These are phyloP conservation scores for Drosophila greeni DNA, from an alignment of 2,888 invertebrate genomes.

Conservation along the genomic window DNA sequence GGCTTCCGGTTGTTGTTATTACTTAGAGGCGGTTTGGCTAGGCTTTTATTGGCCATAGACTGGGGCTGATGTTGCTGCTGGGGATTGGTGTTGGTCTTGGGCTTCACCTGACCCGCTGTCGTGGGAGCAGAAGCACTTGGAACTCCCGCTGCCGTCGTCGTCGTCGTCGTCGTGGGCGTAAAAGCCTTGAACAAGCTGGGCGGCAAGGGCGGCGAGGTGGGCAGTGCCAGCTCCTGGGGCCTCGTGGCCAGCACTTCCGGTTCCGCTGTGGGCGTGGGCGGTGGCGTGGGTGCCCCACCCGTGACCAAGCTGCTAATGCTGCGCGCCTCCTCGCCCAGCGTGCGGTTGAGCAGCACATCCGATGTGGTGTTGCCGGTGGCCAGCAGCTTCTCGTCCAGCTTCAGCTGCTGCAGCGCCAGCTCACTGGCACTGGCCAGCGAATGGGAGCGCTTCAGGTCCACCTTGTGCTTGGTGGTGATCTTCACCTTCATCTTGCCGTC, in stretches of 20 bases:
- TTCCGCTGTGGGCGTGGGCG: conserved; percentile 31
- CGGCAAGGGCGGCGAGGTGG: conserved; percentile 76
- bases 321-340: conserved; percentile 66
- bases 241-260: conserved; percentile 21
- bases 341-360: conserved; percentile 61
- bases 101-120: neutral
- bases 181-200: conserved; percentile 77
- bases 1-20: conserved; percentile 50
- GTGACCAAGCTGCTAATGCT: conserved; percentile 67
- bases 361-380: conserved; percentile 24
- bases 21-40: conserved; percentile 18
- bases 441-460: conserved; percentile 68
- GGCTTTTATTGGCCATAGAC: neutral
- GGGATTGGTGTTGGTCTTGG: conserved; percentile 13
- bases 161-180: conserved; percentile 36
- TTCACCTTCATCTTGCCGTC: conserved; percentile 81
- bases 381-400: conserved; percentile 34
- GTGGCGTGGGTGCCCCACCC: conserved; percentile 30
- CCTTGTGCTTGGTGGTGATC: conserved; percentile 76
- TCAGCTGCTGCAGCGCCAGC: conserved; percentile 40
- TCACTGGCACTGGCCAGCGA: conserved; percentile 57
- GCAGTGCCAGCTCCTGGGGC: conserved; percentile 63
- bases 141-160: neutral
- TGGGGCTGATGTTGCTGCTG: conserved; percentile 15
- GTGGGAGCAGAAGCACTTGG: conserved; percentile 3